phyloP scores from a whole-genome alignment of 1,140 invertebrate genomes.

The Drosophila arawakana region DNA sequence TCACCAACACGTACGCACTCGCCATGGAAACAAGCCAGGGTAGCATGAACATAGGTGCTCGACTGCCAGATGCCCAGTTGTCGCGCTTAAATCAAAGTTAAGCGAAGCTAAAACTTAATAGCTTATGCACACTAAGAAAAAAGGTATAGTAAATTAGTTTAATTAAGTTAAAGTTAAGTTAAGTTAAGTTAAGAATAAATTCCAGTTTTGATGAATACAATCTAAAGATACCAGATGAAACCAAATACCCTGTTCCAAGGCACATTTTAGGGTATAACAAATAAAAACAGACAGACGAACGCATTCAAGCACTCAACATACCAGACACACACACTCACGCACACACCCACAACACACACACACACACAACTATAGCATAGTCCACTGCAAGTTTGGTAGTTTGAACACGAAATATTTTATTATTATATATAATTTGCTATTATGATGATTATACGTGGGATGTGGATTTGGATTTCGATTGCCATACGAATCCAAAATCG shows the following conservation, averaged over 20 bases:
- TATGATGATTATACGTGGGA: conserved; percentile 78
- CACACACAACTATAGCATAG: conserved; percentile 1
- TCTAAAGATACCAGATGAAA: too few relatives aligned
- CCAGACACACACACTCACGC: conserved; percentile 5
- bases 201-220: too few relatives aligned
- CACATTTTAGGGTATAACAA: background rate
- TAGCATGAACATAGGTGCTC: background rate
- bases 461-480: conserved; percentile 41
- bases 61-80: background rate
- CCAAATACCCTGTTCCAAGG: too few relatives aligned
- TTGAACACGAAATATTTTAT: conserved; percentile 81
- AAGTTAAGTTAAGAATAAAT: too few relatives aligned
- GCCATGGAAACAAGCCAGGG: conserved; percentile 54
- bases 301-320: conserved; percentile 23
- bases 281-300: conserved; percentile 15
- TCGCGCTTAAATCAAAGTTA: too few relatives aligned
- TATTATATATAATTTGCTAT: conserved; percentile 83
- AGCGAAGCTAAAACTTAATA: too few relatives aligned
- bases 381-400: conserved; percentile 66
- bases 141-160: too few relatives aligned
- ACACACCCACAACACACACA: conserved; percentile 12
- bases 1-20: conserved; percentile 67
- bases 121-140: too few relatives aligned
- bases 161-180: too few relatives aligned
- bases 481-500: background rate